A percentile compares a stretch with the other conserved stretches of the same genome.
These are phyloP conservation scores for Cacatua alba DNA, from an alignment of 2,113 vertebrate species.

Conservation along the genomic window DNA sequence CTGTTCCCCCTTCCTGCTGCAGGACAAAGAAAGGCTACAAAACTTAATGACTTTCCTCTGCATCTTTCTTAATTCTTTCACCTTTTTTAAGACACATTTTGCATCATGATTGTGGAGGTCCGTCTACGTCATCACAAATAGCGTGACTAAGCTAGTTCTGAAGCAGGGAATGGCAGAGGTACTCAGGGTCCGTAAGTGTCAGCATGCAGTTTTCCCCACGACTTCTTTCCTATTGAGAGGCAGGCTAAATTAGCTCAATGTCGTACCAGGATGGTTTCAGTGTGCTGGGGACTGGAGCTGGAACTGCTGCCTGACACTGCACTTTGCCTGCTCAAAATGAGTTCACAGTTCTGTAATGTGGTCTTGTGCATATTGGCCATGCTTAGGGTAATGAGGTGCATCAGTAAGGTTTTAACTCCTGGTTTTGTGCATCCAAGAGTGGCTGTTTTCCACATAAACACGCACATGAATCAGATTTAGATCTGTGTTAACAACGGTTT, in stretches of 20 bases:
- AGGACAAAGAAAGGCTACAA: background rate
- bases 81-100: background rate
- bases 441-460: background rate
- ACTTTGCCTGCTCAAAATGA: background rate
- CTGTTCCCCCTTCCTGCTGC: background rate
- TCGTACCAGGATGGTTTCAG: background rate
- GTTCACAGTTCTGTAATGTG: background rate
- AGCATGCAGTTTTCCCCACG: background rate
- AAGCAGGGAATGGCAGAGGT: background rate
- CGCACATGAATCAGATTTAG: background rate
- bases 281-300: background rate
- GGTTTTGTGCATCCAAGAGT: background rate
- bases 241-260: background rate
- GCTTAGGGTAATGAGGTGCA: background rate
- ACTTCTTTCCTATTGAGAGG: background rate
- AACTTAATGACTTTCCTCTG: background rate
- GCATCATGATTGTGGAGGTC: background rate
- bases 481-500: background rate
- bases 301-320: background rate
- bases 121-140: background rate
- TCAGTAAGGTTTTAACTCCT: background rate
- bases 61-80: background rate
- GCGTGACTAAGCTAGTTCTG: background rate
- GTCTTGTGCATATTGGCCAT: background rate
- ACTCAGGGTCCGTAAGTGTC: background rate